Evolutionary conservation across 2,797 vertebrate species (phyloP).

Genomic region (Hippoglossus hippoglossus): DNA sequence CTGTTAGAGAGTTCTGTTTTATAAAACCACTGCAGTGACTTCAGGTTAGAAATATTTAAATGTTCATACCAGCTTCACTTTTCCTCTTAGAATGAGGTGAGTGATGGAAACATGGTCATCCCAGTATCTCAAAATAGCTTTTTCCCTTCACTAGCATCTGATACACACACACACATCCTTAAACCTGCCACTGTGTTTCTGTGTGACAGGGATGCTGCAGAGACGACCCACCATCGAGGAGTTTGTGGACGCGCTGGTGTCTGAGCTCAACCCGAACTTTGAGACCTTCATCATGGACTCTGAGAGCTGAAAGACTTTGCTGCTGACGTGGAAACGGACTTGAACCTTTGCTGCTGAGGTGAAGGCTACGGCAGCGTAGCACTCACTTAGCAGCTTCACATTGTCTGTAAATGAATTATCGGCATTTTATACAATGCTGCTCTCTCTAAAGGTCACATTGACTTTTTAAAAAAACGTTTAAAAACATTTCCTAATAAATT

Average conservation of each 20-base stretch:
- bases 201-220: slow-evolving; percentile 92
- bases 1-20: too few species aligned
- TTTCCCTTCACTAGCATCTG: background rate
- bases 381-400: background rate
- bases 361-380: background rate
- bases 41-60: background rate
- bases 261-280: slow-evolving; percentile 93
- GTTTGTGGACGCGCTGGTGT: slow-evolving; percentile 93
- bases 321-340: slow-evolving; percentile 10
- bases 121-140: background rate
- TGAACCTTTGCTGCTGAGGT: background rate
- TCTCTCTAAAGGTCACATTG: slow-evolving; percentile 35
- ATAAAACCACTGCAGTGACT: slow-evolving; percentile 6
- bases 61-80: slow-evolving; percentile 1
- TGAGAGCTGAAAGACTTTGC: slow-evolving; percentile 73
- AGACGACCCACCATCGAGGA: slow-evolving; percentile 91
- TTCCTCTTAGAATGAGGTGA: slow-evolving; percentile 21
- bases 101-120: slow-evolving; percentile 23
- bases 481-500: background rate
- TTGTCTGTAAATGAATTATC: background rate
- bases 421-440: slow-evolving; percentile 7
- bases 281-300: slow-evolving; percentile 95
- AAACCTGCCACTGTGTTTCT: slow-evolving; percentile 19
- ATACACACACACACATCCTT: background rate
- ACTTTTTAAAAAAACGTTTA: slow-evolving; percentile 5